Evolutionary conservation across 2,888 invertebrate genomes (phyloP), one percentile per base, ranked within the genome.

Genomic region (Tetrapedia diversipes): DNA sequence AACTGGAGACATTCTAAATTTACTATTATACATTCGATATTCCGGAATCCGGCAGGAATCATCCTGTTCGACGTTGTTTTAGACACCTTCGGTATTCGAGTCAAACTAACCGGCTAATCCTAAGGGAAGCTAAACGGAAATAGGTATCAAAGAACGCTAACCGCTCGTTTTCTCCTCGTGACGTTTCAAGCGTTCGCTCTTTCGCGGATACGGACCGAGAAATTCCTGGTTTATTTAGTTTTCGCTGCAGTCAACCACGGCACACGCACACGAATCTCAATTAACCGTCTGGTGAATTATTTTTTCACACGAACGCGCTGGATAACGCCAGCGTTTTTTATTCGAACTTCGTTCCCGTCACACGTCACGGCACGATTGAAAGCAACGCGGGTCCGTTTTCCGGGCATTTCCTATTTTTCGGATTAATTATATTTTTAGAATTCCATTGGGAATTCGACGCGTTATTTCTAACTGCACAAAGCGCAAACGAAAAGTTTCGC

Each of bases 121-220:
- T n/a, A n/a, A n/a, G n/a, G n/a, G 29, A 29, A 34, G 41, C 39
- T 22, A 65, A 65, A 32, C 41, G 29, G 29, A 56, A 64, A 54
- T 61, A 67, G 74, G 64, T 60, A 56, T 27, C 63, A 11, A 10
- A 22, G 34, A 27, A 43, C 43, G 41, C 54, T 37, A 64, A 24
- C 59, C 54, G 41, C 32, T 56, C 16, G 47, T 22, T 7, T 34
- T 16, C 8, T 10, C 60, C 14, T n/a, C 29, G 43, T n/a, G 14
- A 37, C 14, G 11, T 22, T 32, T 14, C 43, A 45, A 45, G 19
- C 32, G 16, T 19, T 0, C 37, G 16, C 3, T 7, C 7, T 10
- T 14, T 8, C 45, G 14, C 37, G 16, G 7, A 2, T 0, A 27
- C 10, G 16, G 34, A 24, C 24, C 19, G 45, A 32, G 47, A 45